Evolutionary conservation across 2,888 invertebrate species (phyloP).

Genomic region (Drosophila kambysellisi): DNA sequence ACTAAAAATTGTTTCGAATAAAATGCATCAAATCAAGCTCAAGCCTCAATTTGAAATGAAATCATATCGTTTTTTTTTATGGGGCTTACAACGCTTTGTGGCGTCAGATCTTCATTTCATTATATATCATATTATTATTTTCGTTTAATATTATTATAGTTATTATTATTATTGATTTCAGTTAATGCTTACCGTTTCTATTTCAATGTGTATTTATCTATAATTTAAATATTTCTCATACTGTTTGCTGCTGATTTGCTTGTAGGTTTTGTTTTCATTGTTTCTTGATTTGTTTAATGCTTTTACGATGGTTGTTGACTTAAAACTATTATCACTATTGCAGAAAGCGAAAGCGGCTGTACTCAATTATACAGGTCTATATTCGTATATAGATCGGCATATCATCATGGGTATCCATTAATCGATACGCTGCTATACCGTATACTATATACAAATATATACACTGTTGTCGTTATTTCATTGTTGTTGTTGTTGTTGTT

Average conservation of each 20-base stretch:
- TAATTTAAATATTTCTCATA: constrained; percentile 57
- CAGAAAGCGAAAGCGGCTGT: constrained; percentile 84
- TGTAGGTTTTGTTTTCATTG: constrained; percentile 37
- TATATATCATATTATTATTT: constrained; percentile 23
- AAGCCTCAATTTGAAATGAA: constrained; percentile 42
- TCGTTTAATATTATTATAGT: constrained; percentile 30
- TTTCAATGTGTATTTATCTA: constrained; percentile 68
- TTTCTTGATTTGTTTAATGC: constrained; percentile 56
- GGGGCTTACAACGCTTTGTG: constrained; percentile 39
- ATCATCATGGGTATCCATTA: neutral
- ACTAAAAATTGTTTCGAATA: constrained; percentile 45
- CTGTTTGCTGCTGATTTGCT: constrained; percentile 53
- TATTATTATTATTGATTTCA: constrained; percentile 28
- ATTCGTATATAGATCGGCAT: constrained; percentile 16
- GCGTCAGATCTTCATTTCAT: constrained; percentile 7
- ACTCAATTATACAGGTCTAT: constrained; percentile 62
- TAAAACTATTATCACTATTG: constrained; percentile 86
- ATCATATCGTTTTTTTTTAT: constrained; percentile 53
- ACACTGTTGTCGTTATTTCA: constrained; percentile 39
- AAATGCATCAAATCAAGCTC: constrained; percentile 43
- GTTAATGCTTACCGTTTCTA: constrained; percentile 67
- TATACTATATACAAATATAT: constrained; percentile 11
- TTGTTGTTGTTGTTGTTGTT: constrained; percentile 62
- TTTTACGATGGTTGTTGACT: constrained; percentile 71
- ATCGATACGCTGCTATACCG: constrained; percentile 6